phyloP scores from a whole-genome alignment of 2,797 vertebrate genomes.

The Gymnopithys bicolor region DNA sequence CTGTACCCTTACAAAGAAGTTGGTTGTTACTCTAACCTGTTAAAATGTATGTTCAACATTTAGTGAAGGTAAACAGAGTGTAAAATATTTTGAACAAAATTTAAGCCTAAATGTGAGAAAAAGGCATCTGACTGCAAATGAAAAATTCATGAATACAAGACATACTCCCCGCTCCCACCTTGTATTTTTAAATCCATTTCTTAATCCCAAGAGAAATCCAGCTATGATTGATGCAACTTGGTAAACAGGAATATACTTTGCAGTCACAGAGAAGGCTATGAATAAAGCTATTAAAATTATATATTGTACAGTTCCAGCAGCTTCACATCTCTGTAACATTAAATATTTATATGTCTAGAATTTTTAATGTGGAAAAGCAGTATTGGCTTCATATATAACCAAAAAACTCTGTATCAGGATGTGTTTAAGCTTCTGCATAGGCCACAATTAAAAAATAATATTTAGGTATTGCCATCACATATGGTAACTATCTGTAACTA shows the following conservation, averaged over 20 bases:
- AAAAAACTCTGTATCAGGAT: not conserved
- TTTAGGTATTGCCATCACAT: not conserved
- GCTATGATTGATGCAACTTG: not conserved
- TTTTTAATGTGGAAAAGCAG: constrained; percentile 31
- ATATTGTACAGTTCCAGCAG: not conserved
- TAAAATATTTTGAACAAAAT: constrained; percentile 17
- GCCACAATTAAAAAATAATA: not conserved
- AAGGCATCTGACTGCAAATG: not conserved
- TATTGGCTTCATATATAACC: not conserved
- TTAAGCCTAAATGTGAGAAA: not conserved
- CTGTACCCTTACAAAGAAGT: not conserved
- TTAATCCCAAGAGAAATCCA: not conserved
- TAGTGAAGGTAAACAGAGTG: not conserved
- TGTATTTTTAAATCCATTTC: constrained; percentile 3
- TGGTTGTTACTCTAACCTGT: not conserved
- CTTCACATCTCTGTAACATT: not conserved
- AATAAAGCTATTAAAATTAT: constrained; percentile 36
- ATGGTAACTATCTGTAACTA: not conserved
- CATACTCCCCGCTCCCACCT: not conserved
- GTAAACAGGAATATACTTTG: constrained; percentile 28
- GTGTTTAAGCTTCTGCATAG: not conserved
- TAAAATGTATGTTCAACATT: not conserved
- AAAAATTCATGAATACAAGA: not conserved
- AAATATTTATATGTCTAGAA: constrained; percentile 46
- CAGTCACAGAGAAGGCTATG: not conserved